phyloP scores from a whole-genome alignment of 2,888 invertebrate species.

The Leucophora obtusa region DNA sequence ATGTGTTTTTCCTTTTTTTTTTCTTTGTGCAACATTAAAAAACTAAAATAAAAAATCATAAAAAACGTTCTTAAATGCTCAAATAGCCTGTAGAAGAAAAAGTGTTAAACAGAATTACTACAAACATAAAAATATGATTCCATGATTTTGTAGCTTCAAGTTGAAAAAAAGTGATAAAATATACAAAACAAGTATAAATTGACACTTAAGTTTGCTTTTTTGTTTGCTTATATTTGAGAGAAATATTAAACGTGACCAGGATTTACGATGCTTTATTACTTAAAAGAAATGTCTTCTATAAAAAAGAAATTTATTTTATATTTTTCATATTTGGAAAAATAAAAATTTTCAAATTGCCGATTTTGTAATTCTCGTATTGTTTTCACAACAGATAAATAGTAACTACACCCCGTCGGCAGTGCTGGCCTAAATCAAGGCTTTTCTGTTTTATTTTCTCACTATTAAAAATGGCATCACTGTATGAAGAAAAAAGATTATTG shows the following conservation, averaged over 20 bases:
- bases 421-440: too few relatives aligned
- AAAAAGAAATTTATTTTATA: not conserved
- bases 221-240: constrained; percentile 6
- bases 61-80: constrained; percentile 29
- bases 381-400: too few relatives aligned
- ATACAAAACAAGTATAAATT: constrained; percentile 61
- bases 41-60: not conserved
- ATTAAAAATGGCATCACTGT: too few relatives aligned
- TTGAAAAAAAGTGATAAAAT: constrained; percentile 45
- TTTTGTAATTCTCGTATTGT: too few relatives aligned
- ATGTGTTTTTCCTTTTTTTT: constrained; percentile 52
- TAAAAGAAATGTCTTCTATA: not conserved
- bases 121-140: constrained; percentile 23
- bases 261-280: constrained; percentile 56
- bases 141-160: constrained; percentile 32
- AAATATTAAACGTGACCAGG: constrained; percentile 63
- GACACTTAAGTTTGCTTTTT: constrained; percentile 49
- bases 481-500: too few relatives aligned
- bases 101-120: constrained; percentile 51
- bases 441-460: too few relatives aligned
- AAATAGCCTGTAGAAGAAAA: constrained; percentile 36
- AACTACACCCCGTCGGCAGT: too few relatives aligned
- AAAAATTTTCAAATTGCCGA: too few relatives aligned
- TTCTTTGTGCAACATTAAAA: constrained; percentile 7
- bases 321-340: too few relatives aligned